phyloP scores from a whole-genome alignment of 2,888 invertebrate species.

The Lasioglossum malachurum region DNA sequence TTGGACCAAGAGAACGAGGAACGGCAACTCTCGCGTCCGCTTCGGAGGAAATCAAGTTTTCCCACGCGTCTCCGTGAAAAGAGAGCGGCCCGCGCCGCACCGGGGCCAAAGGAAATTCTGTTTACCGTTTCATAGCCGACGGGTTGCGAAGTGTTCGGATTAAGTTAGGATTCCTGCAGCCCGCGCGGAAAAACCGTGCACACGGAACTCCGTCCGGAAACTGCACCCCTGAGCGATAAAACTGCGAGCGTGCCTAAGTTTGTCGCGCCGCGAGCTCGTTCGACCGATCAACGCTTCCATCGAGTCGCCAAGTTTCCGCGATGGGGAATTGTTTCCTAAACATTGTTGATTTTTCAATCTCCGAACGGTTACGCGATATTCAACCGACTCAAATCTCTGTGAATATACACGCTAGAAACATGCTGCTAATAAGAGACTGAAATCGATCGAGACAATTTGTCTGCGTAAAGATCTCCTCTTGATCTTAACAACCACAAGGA shows the following conservation, averaged over 20 bases:
- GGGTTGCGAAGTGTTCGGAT: slow-evolving; percentile 27
- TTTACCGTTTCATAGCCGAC: slow-evolving; percentile 39
- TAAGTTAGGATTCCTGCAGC: slow-evolving; percentile 18
- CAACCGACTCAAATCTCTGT: not conserved
- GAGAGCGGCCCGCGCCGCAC: not conserved
- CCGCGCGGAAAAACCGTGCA: slow-evolving; percentile 8
- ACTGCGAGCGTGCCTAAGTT: not conserved
- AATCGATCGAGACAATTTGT: too few relatives aligned
- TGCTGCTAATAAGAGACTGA: not conserved
- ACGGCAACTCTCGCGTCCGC: not conserved
- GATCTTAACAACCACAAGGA: not conserved
- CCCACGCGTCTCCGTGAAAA: not conserved
- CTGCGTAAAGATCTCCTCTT: too few relatives aligned
- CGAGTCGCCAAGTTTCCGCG: not conserved
- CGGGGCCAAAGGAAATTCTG: slow-evolving; percentile 22
- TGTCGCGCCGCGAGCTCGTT: not conserved
- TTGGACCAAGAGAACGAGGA: not conserved
- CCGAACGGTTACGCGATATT: not conserved
- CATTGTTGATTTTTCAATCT: not conserved
- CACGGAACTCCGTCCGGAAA: not conserved
- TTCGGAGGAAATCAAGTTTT: slow-evolving; percentile 14
- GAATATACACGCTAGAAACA: not conserved
- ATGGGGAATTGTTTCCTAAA: not conserved
- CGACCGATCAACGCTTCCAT: not conserved
- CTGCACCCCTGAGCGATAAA: not conserved